Evolutionary conservation across 2,888 invertebrate genomes (phyloP).

Genomic region (Nasonovia ribisnigri): DNA sequence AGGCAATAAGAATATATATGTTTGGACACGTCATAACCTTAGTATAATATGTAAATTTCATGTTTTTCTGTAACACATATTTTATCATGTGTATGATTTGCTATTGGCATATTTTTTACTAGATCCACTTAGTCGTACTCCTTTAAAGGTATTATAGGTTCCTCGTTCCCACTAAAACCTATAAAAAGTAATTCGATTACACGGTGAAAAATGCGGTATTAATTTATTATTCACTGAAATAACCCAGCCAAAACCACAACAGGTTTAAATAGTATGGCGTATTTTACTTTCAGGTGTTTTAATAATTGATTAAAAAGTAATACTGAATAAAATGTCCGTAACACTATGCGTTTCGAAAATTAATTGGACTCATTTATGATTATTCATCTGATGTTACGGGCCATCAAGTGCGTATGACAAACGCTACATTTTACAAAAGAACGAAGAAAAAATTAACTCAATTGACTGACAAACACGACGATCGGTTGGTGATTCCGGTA

Average conservation of each 20-base stretch:
- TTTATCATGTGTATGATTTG: background rate
- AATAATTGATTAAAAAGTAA: background rate
- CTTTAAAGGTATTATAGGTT: background rate
- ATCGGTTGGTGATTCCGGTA: background rate
- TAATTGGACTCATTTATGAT: background rate
- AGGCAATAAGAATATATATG: background rate
- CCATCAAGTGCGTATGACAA: background rate
- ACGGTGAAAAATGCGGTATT: background rate
- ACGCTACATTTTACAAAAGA: background rate
- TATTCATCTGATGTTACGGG: background rate
- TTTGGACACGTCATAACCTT: background rate
- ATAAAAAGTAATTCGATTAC: background rate
- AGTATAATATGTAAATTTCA: background rate
- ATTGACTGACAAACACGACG: background rate
- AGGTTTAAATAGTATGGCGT: background rate
- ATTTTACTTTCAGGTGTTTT: background rate
- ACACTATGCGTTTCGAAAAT: background rate
- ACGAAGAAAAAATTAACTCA: background rate
- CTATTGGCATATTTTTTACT: background rate
- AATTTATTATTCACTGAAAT: background rate
- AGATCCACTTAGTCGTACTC: background rate
- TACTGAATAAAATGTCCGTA: background rate
- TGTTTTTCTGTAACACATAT: background rate
- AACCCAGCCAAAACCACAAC: background rate
- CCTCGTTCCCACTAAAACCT: background rate